A percentile compares a stretch with the other conserved stretches of the same genome.
Evolutionary conservation across 2,797 vertebrate species (phyloP).

Genomic region (Gouania willdenowi): DNA sequence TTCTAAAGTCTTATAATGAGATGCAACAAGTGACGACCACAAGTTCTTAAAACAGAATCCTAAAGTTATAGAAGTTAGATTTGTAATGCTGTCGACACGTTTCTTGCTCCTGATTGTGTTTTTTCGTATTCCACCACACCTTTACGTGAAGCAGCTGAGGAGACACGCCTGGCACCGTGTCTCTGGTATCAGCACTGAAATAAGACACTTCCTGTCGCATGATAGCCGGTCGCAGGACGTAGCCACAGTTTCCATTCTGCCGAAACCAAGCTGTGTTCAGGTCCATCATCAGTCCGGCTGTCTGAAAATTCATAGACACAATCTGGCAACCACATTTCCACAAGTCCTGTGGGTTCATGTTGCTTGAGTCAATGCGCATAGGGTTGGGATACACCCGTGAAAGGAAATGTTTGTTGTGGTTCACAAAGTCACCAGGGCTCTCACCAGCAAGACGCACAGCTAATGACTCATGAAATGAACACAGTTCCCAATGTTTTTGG

Average conservation of each 20-base stretch:
- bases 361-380: constrained; percentile 90
- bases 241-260: constrained; percentile 92
- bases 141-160: constrained; percentile 95
- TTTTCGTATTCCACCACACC: constrained; percentile 46
- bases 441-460: constrained; percentile 84
- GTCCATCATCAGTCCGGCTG: constrained; percentile 93
- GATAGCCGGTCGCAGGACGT: constrained; percentile 88
- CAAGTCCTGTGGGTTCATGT: constrained; percentile 93
- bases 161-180: constrained; percentile 89
- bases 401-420: constrained; percentile 91
- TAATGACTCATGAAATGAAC: constrained; percentile 86
- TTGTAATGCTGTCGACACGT: background rate
- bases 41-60: no score
- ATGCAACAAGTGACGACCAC: no score
- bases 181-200: constrained; percentile 89
- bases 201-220: constrained; percentile 94
- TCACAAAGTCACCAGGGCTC: constrained; percentile 87
- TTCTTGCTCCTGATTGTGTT: no score
- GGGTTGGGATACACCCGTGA: constrained; percentile 87
- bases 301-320: constrained; percentile 94
- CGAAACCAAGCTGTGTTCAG: constrained; percentile 91
- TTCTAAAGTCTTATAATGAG: no score
- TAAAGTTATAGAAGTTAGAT: no score
- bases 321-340: constrained; percentile 96
- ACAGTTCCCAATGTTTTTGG: constrained; percentile 89